Percentiles rank a stretch among this genome's conserved stretches.
Conservation (phyloP, 2,113 vertebrate species). For the Gambusia holbrooki region DNA sequence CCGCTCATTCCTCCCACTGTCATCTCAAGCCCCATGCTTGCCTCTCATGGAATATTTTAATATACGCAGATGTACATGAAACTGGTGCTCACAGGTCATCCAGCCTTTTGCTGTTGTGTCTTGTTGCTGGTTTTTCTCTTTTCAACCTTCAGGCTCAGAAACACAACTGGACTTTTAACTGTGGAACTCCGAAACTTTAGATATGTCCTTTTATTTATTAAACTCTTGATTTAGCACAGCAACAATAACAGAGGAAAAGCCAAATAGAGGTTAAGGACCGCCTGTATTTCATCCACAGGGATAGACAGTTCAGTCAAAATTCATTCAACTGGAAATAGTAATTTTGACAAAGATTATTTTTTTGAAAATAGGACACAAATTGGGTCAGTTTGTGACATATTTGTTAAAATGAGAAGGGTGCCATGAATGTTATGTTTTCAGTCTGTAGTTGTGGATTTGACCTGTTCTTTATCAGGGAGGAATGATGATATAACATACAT, state of each 20-base stretch:
- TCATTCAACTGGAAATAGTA: background rate
- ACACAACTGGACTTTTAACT: slow-evolving; percentile 14
- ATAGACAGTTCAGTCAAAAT: slow-evolving; percentile 1
- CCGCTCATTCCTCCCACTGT: slow-evolving; percentile 23
- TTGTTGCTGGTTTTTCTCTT: background rate
- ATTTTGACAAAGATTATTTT: background rate
- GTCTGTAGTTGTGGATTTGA: too few relatives aligned
- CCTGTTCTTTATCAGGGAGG: too few relatives aligned
- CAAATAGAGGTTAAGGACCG: background rate
- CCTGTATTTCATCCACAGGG: background rate
- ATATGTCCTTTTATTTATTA: background rate
- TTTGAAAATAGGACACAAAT: background rate
- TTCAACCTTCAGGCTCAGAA: slow-evolving; percentile 3
- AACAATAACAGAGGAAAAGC: slow-evolving; percentile 5
- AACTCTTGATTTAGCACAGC: slow-evolving; percentile 6
- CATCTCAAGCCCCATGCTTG: slow-evolving; percentile 28
- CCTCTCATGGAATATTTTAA: slow-evolving; percentile 50
- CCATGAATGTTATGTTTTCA: background rate
- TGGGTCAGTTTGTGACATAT: background rate
- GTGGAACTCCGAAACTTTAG: background rate
- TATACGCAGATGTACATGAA: slow-evolving; percentile 17
- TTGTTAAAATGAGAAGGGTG: background rate
- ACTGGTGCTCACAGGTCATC: slow-evolving; percentile 18
- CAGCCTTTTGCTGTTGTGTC: slow-evolving; percentile 15
- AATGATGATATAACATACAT: too few relatives aligned